Evolutionary conservation across 2,113 vertebrate genomes (phyloP).

Genomic region (Epinephelus lanceolatus): DNA sequence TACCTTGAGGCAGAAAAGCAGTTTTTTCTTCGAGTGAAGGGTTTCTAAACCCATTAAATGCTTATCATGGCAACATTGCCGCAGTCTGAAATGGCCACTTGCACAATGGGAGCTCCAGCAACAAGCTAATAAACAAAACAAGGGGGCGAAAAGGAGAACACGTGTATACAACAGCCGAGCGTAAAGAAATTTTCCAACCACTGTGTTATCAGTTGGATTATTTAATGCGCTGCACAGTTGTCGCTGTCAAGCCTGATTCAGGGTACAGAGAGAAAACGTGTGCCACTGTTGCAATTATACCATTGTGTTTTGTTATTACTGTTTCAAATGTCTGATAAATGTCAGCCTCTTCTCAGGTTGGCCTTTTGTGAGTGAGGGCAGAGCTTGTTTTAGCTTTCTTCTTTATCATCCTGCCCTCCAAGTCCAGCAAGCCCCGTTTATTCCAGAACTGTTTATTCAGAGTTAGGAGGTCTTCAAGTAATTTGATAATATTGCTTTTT

Average conservation of each 20-base stretch:
- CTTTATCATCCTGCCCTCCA: conserved; percentile 3
- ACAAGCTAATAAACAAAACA: conserved; percentile 62
- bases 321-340: conserved; percentile 69
- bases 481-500: conserved; percentile 39
- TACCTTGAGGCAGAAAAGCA: conserved; percentile 44
- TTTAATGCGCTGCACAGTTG: conserved; percentile 38
- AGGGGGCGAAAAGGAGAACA: not conserved
- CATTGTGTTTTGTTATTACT: conserved; percentile 63
- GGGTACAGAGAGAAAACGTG: conserved; percentile 11
- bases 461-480: conserved; percentile 17
- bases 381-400: conserved; percentile 35
- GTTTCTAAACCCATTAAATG: conserved; percentile 61
- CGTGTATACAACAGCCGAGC: conserved; percentile 17
- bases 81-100: conserved; percentile 63
- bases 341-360: conserved; percentile 65
- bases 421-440: not conserved
- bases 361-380: conserved; percentile 62
- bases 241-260: conserved; percentile 11
- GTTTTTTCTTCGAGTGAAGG: conserved; percentile 36
- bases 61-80: conserved; percentile 44
- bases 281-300: conserved; percentile 46
- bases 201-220: conserved; percentile 31
- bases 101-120: conserved; percentile 43
- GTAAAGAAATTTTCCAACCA: conserved; percentile 16
- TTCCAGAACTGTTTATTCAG: conserved; percentile 29